Evolutionary conservation across 2,888 invertebrate genomes (phyloP).

Genomic region (Papilio protenor): DNA sequence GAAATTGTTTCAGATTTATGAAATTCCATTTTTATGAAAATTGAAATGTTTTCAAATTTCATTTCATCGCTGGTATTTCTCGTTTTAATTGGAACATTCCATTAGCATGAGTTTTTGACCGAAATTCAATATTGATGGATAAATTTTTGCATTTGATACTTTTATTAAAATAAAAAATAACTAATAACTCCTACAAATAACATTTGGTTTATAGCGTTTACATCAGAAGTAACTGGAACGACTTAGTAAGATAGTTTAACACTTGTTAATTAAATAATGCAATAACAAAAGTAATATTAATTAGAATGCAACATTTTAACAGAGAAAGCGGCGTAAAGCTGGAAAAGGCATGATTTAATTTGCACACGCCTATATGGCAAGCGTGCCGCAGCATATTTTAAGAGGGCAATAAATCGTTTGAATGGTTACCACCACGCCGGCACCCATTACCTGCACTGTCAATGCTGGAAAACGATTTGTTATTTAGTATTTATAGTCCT

Average conservation of each 20-base stretch:
- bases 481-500: constrained; percentile 63
- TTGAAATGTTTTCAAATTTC: not conserved
- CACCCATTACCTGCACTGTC: constrained; percentile 59
- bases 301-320: not conserved
- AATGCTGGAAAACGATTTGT: constrained; percentile 63
- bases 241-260: not conserved
- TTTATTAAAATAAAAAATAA: too few species aligned
- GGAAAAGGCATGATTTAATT: constrained; percentile 33
- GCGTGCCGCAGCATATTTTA: constrained; percentile 47
- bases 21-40: not conserved
- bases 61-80: not conserved
- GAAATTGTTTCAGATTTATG: not conserved
- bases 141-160: not conserved
- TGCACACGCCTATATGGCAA: constrained; percentile 34
- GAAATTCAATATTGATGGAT: not conserved
- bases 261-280: not conserved
- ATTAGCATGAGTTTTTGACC: not conserved
- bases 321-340: constrained; percentile 10
- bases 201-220: too few species aligned
- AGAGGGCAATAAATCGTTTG: constrained; percentile 60
- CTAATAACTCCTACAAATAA: too few species aligned
- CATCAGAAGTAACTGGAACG: not conserved
- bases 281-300: not conserved
- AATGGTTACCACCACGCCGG: constrained; percentile 59
- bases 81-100: not conserved